Conservation (phyloP, 53 echinoderm and acorn worm species). For the Crossaster papposus region DNA sequence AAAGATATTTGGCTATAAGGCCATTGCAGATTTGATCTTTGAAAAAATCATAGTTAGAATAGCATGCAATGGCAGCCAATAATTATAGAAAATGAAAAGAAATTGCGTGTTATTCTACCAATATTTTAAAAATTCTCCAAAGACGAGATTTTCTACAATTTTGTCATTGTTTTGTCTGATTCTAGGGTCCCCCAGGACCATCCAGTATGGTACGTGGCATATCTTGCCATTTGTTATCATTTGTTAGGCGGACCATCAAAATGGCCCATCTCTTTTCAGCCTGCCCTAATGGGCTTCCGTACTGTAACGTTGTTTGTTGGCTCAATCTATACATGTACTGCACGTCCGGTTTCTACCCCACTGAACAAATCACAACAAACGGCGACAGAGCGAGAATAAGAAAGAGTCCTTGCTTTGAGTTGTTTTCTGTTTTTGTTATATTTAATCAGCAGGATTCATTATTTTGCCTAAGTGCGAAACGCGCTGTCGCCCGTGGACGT, state of each 20-base stretch:
- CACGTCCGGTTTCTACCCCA: neutral
- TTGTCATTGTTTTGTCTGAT: constrained; percentile 10
- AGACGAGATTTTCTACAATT: neutral
- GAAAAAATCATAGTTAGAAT: too few relatives aligned
- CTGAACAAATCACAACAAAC: neutral
- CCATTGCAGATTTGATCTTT: too few relatives aligned
- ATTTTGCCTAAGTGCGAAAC: neutral
- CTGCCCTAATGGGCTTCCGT: too few relatives aligned
- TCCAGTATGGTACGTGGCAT: constrained; percentile 49
- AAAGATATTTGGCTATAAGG: too few relatives aligned
- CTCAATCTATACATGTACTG: neutral
- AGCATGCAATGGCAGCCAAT: too few relatives aligned
- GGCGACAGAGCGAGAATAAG: neutral
- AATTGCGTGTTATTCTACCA: too few relatives aligned
- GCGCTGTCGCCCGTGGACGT: neutral
- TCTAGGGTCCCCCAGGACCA: constrained; percentile 15
- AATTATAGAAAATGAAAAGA: too few relatives aligned
- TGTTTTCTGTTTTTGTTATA: too few relatives aligned
- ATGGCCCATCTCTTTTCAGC: too few relatives aligned
- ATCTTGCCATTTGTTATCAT: neutral
- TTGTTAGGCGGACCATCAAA: neutral
- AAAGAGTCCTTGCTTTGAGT: neutral
- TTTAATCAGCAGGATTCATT: neutral
- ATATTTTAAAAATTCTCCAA: too few relatives aligned
- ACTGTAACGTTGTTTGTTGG: neutral